Evolutionary conservation across 2,797 vertebrate species (phyloP).

Genomic region (Cossypha heuglini): DNA sequence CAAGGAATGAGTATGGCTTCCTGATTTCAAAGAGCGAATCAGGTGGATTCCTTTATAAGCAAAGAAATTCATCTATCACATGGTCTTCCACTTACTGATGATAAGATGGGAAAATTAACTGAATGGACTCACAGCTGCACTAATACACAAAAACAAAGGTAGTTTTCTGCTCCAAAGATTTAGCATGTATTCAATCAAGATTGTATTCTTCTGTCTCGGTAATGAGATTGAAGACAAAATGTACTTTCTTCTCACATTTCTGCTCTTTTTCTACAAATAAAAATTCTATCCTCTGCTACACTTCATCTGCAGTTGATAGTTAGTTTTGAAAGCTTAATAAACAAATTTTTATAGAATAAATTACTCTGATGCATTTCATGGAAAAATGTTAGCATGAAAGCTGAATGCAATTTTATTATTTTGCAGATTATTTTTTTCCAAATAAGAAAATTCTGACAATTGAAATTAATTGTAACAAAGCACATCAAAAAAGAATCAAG

Average conservation of each 20-base stretch:
- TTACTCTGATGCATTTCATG: neutral
- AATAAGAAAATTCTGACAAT: neutral
- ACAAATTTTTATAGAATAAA: neutral
- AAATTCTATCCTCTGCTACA: neutral
- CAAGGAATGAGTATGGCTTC: neutral
- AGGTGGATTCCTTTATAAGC: neutral
- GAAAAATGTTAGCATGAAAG: neutral
- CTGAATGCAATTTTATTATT: neutral
- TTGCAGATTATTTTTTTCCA: neutral
- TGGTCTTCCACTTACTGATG: neutral
- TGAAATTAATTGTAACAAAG: neutral
- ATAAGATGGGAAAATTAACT: neutral
- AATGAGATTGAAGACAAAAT: constrained; percentile 9
- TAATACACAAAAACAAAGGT: neutral
- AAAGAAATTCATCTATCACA: neutral
- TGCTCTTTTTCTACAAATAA: neutral
- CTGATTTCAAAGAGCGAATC: neutral
- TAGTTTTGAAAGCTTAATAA: neutral
- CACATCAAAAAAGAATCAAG: neutral
- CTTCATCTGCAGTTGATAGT: neutral
- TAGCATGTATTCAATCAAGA: constrained; percentile 27
- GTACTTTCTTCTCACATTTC: neutral
- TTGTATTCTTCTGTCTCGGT: neutral
- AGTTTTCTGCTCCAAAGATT: neutral
- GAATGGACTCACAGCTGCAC: constrained; percentile 33